A percentile compares a stretch with the other conserved stretches of the same genome.
Conservation (phyloP, 2,888 invertebrate genomes). For the Mayetiola destructor region DNA sequence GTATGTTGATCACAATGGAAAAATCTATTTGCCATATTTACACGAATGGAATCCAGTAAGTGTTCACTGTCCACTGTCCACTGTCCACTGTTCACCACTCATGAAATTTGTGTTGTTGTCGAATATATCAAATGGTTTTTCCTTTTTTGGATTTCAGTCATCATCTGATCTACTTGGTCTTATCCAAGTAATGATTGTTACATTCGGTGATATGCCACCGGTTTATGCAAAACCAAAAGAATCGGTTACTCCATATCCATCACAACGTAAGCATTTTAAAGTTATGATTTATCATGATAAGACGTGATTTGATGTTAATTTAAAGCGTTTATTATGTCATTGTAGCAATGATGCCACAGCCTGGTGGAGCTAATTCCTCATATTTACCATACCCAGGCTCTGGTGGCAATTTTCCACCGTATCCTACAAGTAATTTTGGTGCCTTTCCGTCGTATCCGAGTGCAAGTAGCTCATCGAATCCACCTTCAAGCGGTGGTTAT, state of each 20-base stretch:
- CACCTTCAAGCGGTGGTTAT: conserved; percentile 22
- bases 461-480: conserved; percentile 24
- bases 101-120: conserved; percentile 29
- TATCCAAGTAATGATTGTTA: conserved; percentile 78
- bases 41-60: conserved; percentile 70
- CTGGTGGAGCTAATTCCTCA: conserved; percentile 22
- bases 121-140: conserved; percentile 28
- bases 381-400: conserved; percentile 42
- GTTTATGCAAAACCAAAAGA: conserved; percentile 65
- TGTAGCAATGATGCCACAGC: conserved; percentile 30
- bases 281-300: background rate
- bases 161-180: conserved; percentile 76
- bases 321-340: background rate
- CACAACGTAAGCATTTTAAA: conserved; percentile 29
- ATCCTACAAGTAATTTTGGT: conserved; percentile 31
- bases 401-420: conserved; percentile 35
- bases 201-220: conserved; percentile 91
- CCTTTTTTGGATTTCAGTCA: background rate
- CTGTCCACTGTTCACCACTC: too few species aligned
- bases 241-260: conserved; percentile 41
- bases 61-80: too few species aligned
- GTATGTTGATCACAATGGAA: conserved; percentile 89
- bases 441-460: conserved; percentile 32
- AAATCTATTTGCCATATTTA: conserved; percentile 89
- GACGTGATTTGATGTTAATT: background rate